These are phyloP conservation scores for Agriopis leucophaearia DNA, from an alignment of 2,888 invertebrate species.

Conservation along the genomic window DNA sequence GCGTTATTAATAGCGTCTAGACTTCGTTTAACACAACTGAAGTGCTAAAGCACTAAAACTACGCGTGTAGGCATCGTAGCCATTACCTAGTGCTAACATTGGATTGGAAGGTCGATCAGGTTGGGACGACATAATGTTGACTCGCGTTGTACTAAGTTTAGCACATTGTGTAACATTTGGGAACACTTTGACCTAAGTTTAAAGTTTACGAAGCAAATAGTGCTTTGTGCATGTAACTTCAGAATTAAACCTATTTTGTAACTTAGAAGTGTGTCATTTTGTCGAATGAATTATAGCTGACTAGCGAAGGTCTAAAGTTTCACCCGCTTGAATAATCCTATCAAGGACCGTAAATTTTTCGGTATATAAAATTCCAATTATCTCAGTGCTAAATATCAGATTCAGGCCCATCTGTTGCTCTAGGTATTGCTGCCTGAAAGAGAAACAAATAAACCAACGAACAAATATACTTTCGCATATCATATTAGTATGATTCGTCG, in stretches of 20 bases:
- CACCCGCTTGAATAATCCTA: too few relatives aligned
- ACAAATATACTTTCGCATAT: too few relatives aligned
- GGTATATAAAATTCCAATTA: too few relatives aligned
- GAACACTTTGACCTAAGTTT: constrained; percentile 9
- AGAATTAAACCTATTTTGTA: neutral
- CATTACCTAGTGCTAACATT: constrained; percentile 46
- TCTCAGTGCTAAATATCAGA: too few relatives aligned
- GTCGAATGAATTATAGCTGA: too few relatives aligned
- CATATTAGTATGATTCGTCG: too few relatives aligned
- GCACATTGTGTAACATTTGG: constrained; percentile 7
- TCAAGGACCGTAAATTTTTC: too few relatives aligned
- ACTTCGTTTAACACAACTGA: constrained; percentile 59
- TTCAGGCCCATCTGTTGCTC: too few relatives aligned
- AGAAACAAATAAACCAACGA: too few relatives aligned
- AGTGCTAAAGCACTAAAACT: constrained; percentile 50
- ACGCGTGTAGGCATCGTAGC: constrained; percentile 35
- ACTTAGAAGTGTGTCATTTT: too few relatives aligned
- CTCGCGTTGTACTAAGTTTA: constrained; percentile 2
- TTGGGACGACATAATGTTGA: constrained; percentile 20
- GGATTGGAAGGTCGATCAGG: constrained; percentile 45
- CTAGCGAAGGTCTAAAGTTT: too few relatives aligned
- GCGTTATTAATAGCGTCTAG: constrained; percentile 63
- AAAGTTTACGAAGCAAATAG: neutral
- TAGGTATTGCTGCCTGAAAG: too few relatives aligned
- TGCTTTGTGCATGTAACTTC: neutral